phyloP scores from a whole-genome alignment of 92 coral and sea anemone genomes.

The Phymanthus crucifer region DNA sequence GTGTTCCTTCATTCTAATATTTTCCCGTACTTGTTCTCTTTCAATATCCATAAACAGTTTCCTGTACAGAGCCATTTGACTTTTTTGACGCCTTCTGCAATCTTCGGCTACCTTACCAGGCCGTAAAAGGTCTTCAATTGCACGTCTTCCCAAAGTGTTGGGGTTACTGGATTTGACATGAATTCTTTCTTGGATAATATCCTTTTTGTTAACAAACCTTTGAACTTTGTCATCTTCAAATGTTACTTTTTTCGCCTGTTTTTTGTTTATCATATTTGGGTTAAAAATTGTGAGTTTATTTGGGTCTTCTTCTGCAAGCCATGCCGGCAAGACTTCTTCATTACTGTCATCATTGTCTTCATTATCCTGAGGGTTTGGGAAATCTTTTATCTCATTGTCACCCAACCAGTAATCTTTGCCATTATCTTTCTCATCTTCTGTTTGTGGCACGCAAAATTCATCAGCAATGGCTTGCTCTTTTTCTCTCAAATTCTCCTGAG shows the following conservation, averaged over 20 bases:
- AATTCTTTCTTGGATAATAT: neutral
- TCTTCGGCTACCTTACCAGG: conserved; percentile 85
- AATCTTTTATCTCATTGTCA: conserved; percentile 64
- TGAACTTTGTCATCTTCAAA: conserved; percentile 19
- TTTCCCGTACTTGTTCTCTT: conserved; percentile 94
- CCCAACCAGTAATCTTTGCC: conserved; percentile 76
- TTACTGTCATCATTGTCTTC: neutral
- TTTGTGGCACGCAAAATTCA: neutral
- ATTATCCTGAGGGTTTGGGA: conserved; percentile 4
- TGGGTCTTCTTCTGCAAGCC: conserved; percentile 32
- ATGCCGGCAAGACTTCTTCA: conserved; percentile 27
- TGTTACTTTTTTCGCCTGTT: conserved; percentile 9
- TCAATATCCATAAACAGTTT: conserved; percentile 94
- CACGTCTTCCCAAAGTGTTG: conserved; percentile 8
- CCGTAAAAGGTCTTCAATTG: conserved; percentile 64
- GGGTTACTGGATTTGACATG: neutral
- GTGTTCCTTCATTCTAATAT: conserved; percentile 93
- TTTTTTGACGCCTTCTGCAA: conserved; percentile 57
- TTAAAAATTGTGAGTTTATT: conserved; percentile 29
- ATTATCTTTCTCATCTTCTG: neutral
- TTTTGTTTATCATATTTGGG: conserved; percentile 3
- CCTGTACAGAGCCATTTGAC: conserved; percentile 93
- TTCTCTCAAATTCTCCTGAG: neutral
- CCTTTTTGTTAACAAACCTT: neutral
- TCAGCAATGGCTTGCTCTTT: conserved; percentile 48